Evolutionary conservation across 2,113 vertebrate genomes (phyloP), one percentile per base, ranked within the genome.

Genomic region (Pleuronectes platessa): DNA sequence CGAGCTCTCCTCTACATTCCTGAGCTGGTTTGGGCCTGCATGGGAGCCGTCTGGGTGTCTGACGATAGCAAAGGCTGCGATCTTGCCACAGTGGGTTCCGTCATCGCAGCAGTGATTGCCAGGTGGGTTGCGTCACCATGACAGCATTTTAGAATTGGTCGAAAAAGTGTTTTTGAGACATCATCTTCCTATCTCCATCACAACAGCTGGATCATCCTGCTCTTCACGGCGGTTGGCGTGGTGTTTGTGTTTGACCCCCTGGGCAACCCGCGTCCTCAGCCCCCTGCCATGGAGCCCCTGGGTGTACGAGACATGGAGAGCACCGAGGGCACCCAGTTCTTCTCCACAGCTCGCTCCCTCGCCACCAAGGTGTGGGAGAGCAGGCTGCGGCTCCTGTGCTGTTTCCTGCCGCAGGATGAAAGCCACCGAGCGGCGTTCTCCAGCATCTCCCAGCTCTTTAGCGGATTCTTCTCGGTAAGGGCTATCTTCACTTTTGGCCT

Each of bases 201-300:
- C 21, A 61, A 58, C 94, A 99, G 98, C 85, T 99, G 98, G 97
- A 86, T 97, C 72, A 96, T 99, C 91, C 94, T 99, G 26, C 20
- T 95, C 27, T 94, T 95, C 26, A 98, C 96, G 0, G 7, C 79
- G 18, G 9, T 97, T 6, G 96, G 95, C 0, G 93, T 98, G 8
- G 0, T 98, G 9, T 84, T 99, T 0, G 96, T 97, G 76, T 99
- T 99, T 31, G 98, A 99, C 83, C 98, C 98, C 0, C 91, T 99
- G 2, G 98, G 98, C 2, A 94, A 93, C 9, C 94, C 92, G 14
- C 93, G 88, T 47, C 86, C 88, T 0, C 82, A 82, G 12, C 84
- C 87, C 1, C 14, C 90, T 0, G 7, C 69, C 0, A 24, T 67
- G 0, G 77, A 91, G 59, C 82, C 54, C 0, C 92, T 86, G 12